Conservation (phyloP, 1,140 invertebrate species). For the Hermatobates lingyangjiaoensis region DNA sequence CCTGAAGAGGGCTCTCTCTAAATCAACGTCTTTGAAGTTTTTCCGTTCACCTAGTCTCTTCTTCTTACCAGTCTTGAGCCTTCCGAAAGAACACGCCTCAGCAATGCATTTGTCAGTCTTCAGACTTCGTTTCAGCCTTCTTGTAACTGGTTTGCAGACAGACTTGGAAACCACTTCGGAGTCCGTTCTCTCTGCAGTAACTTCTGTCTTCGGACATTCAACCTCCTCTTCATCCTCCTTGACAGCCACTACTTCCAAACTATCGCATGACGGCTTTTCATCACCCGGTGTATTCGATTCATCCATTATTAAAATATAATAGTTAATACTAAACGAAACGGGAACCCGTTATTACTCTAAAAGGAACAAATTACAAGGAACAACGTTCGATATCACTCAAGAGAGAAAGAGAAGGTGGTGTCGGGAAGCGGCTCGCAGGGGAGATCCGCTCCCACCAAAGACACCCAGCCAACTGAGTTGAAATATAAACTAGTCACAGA, state of each 20-base stretch:
- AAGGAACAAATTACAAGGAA: too few species aligned
- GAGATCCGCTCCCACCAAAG: slow-evolving; percentile 14
- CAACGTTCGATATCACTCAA: too few species aligned
- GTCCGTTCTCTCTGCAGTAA: not conserved
- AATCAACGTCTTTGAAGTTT: slow-evolving; percentile 13
- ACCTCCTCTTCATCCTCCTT: not conserved
- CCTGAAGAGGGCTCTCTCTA: slow-evolving; percentile 18
- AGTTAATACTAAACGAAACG: too few species aligned
- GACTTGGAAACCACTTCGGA: not conserved
- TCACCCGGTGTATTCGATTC: too few species aligned
- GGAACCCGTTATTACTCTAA: too few species aligned
- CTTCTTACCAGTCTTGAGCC: not conserved
- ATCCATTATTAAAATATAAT: too few species aligned
- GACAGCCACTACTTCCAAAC: not conserved
- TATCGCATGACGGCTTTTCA: too few species aligned
- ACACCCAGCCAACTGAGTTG: slow-evolving; percentile 17
- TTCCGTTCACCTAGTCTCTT: slow-evolving; percentile 5
- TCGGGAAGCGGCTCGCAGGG: too few species aligned
- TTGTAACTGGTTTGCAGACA: slow-evolving; percentile 1
- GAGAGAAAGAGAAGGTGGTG: too few species aligned
- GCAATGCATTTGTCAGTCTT: not conserved
- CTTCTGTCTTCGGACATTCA: not conserved
- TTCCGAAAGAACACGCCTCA: not conserved
- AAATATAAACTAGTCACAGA: slow-evolving; percentile 19
- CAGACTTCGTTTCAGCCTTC: slow-evolving; percentile 1